phyloP scores from a whole-genome alignment of 2,113 vertebrate species.

The Erythrolamprus reginae region DNA sequence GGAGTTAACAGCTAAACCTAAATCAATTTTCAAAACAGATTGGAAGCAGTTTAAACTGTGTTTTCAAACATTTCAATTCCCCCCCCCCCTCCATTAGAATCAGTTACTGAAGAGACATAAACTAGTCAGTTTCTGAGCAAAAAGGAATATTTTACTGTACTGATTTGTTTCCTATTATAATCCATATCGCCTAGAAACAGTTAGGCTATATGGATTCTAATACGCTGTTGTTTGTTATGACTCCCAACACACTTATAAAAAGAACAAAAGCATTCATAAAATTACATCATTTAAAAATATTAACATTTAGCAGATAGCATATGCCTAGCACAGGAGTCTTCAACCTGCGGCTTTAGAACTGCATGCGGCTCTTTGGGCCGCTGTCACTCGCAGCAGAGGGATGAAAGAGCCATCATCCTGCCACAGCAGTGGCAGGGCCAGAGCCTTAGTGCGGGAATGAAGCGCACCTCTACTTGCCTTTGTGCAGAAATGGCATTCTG shows the following conservation, averaged over 20 bases:
- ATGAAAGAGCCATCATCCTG: too few species aligned
- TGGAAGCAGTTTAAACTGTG: background rate
- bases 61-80: background rate
- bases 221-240: too few species aligned
- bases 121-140: background rate
- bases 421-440: too few species aligned
- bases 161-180: background rate
- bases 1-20: background rate
- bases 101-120: background rate
- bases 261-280: background rate
- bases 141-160: background rate
- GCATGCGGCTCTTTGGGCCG: too few species aligned
- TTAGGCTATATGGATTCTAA: background rate
- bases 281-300: background rate
- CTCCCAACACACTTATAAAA: background rate
- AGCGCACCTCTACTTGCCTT: too few species aligned
- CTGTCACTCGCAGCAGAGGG: too few species aligned
- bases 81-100: background rate
- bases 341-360: too few species aligned
- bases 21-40: background rate
- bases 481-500: too few species aligned
- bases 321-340: too few species aligned
- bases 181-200: background rate
- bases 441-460: too few species aligned
- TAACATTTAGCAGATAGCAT: background rate